Evolutionary conservation across 2,797 vertebrate species (phyloP).

Genomic region (Choloepus didactylus): DNA sequence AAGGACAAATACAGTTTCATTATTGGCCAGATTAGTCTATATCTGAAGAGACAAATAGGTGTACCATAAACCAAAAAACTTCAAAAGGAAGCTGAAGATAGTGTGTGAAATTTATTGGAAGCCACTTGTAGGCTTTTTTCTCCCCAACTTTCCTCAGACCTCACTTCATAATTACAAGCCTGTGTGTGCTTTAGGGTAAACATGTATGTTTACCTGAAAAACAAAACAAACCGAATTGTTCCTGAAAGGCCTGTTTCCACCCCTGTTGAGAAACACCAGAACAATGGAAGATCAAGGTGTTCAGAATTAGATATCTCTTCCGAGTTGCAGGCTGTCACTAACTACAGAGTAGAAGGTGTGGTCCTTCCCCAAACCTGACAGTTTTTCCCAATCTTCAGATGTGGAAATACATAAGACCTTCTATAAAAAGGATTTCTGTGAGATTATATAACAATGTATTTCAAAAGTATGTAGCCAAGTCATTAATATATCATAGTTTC

Average conservation of each 20-base stretch:
- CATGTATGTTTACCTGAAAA: background rate
- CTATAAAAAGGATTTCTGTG: background rate
- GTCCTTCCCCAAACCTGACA: background rate
- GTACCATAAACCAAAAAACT: background rate
- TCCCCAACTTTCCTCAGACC: background rate
- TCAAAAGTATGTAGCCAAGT: background rate
- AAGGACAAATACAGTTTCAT: background rate
- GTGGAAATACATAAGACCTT: background rate
- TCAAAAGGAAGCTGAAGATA: background rate
- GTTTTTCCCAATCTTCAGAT: background rate
- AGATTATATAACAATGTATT: background rate
- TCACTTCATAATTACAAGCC: background rate
- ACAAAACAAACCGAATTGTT: background rate
- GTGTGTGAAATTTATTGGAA: background rate
- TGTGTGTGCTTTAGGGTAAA: background rate
- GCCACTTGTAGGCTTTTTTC: background rate
- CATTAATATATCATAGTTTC: background rate
- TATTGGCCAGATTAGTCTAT: background rate
- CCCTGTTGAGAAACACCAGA: background rate
- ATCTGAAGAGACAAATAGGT: background rate
- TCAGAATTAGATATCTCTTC: fast-evolving
- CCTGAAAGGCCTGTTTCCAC: too few relatives aligned
- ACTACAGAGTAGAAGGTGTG: background rate
- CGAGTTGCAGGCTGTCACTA: background rate
- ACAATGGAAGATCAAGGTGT: background rate